Base-by-base conservation (phyloP, 2,888 invertebrate genomes). In the Lithodes maja region DNA sequence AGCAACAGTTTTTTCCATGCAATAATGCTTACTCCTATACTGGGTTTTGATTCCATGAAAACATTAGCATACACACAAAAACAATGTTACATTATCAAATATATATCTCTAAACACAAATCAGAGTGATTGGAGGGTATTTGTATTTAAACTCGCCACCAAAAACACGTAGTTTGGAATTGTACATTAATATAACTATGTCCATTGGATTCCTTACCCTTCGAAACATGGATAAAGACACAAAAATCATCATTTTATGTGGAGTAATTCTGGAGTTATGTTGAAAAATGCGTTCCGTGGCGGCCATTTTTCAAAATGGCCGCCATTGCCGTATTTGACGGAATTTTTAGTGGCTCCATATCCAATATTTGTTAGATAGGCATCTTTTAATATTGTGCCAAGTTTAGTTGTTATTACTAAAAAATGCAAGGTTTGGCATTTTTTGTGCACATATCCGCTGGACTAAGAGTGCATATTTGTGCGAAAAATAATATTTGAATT, bases 381-480 rank as follows among this genome's bases (percentile, higher is more conserved):
- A 77, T 77, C 33, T 77, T 77, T 49, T 77, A 77, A 77, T 49
- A 33, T 77, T 77, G 77, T 33, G 17, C 33, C 9, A 33, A n/a
- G 77, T 77, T 33, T 77, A 49, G 77, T 77, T 77, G 77, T 77
- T 77, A 77, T 77, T 77, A 77, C 77, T 2, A 77, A 2, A 33
- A 77, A 77, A 77, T 77, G 49, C 77, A 77, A 49, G 77, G 77
- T 49, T 77, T 77, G 77, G 49, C 49, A 77, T 77, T 33, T 33
- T 33, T 77, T 77, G 77, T 77, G 49, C 77, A 77, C 77, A 77
- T 77, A 77, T 77, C 77, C 77, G 49, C 77, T 77, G 77, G 77
- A 77, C 49, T 77, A 77, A n/a, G n/a, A n/a, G n/a, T n/a, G n/a
- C n/a, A n/a, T n/a, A n/a, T n/a, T n/a, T n/a, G n/a, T n/a, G n/a